Evolutionary conservation across 2,888 invertebrate genomes (phyloP), one percentile per base, ranked within the genome.

Genomic region (Crocallis elinguaria): DNA sequence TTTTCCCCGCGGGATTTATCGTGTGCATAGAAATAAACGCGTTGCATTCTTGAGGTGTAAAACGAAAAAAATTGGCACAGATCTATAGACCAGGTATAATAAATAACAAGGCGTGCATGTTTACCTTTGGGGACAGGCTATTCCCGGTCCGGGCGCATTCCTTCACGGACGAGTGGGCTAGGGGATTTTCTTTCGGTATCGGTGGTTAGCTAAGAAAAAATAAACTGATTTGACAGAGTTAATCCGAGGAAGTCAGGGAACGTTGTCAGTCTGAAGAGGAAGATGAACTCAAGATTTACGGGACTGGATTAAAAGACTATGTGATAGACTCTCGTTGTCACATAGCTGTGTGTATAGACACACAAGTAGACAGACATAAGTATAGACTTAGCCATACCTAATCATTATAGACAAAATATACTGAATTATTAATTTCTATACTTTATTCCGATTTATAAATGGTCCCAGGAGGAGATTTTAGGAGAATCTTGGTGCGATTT

Each of bases 71-170:
- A 61, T 63, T 63, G 63, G 61, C 61, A 64, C 63, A 50, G 49
- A 54, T 49, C 63, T 57, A 53, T 51, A 36, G 45, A 13, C 52
- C 60, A 60, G 49, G 56, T 64, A 56, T 57, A 53, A 62, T 64
- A 60, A 64, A 62, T 62, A 60, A 56, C 29, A 12, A 8, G 21
- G 41, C 43, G 36, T 57, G 41, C 43, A 33, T 57, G 57, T 59
- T 60, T 61, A 64, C 66, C 66, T 64, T 62, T 55, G 46, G 51
- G 38, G 50, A 54, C 57, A 33, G 43, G 55, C 64, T 62, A 66
- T 64, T 63, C 52, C 58, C 46, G 57, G 35, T 32, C 25, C n/a
- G 29, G 21, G 25, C 48, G 46, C 55, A 58, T 61, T 58, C 61
- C 46, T 23, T 21, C 48, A 49, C 61, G 61, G 42, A 52, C 54